Evolutionary conservation across 2,888 invertebrate genomes (phyloP).

Genomic region (Cryptocephalus moraei): DNA sequence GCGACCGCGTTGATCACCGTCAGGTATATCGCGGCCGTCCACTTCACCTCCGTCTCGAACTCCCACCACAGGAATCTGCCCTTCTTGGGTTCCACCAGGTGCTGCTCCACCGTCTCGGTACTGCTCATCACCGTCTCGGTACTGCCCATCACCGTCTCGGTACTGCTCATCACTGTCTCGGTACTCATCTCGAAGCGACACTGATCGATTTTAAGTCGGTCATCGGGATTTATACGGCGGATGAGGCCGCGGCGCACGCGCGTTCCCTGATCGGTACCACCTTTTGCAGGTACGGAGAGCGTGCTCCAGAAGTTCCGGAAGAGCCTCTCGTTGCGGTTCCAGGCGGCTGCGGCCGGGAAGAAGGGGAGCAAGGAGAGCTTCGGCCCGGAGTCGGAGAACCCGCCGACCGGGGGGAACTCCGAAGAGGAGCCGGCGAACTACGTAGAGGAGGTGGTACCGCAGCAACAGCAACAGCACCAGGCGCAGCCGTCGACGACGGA

Average conservation of each 20-base stretch:
- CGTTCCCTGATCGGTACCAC: too few relatives aligned
- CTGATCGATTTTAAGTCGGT: too few relatives aligned
- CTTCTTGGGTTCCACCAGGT: not conserved
- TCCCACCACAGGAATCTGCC: conserved; percentile 17
- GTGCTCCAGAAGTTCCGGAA: conserved; percentile 62
- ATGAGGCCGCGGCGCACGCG: too few relatives aligned
- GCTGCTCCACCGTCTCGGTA: too few relatives aligned
- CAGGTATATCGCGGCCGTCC: conserved; percentile 18
- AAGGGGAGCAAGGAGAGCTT: not conserved
- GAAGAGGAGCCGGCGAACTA: not conserved
- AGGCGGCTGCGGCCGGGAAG: conserved; percentile 21
- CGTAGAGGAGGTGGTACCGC: not conserved
- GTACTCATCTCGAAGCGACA: too few relatives aligned
- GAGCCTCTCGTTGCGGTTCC: conserved; percentile 53
- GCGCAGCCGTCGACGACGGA: not conserved
- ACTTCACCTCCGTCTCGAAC: conserved; percentile 22
- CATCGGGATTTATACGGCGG: too few relatives aligned
- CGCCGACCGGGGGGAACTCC: not conserved
- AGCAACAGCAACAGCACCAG: not conserved
- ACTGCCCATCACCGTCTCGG: too few relatives aligned
- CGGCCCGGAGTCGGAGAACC: not conserved
- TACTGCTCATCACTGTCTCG: too few relatives aligned
- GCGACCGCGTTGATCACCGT: conserved; percentile 14
- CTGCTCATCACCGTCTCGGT: too few relatives aligned
- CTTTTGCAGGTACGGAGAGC: conserved; percentile 36